Percentiles rank a stretch among this genome's conserved stretches.
phyloP scores from a whole-genome alignment of 2,888 invertebrate genomes.

The Orgyia antiqua region DNA sequence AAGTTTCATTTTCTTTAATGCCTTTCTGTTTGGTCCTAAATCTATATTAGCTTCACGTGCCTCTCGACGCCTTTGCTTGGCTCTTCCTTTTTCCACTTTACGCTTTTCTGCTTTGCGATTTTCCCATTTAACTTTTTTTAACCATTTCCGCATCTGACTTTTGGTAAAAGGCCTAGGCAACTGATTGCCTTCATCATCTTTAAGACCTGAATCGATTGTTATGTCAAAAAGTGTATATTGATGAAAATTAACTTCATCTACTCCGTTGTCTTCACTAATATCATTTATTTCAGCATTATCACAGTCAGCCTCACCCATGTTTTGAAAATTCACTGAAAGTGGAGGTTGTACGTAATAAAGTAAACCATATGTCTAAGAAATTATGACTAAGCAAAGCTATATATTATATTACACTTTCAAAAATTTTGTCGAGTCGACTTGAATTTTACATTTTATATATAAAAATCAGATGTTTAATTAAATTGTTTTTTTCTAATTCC shows the following conservation, averaged over 20 bases:
- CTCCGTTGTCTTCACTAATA: slow-evolving; percentile 9
- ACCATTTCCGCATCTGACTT: slow-evolving; percentile 82
- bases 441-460: too few relatives aligned
- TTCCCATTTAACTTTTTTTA: slow-evolving; percentile 85
- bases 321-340: too few relatives aligned
- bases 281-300: neutral
- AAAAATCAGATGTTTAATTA: too few relatives aligned
- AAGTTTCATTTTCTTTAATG: slow-evolving; percentile 85
- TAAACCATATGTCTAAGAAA: too few relatives aligned
- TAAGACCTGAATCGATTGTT: slow-evolving; percentile 62
- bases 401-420: too few relatives aligned
- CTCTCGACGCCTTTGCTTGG: slow-evolving; percentile 82
- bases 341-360: too few relatives aligned
- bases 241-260: slow-evolving; percentile 30
- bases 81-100: slow-evolving; percentile 83
- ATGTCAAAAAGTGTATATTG: slow-evolving; percentile 62
- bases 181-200: slow-evolving; percentile 63
- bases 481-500: too few relatives aligned
- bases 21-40: slow-evolving; percentile 88
- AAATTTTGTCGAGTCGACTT: too few relatives aligned
- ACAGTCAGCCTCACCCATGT: too few relatives aligned
- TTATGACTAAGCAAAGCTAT: too few relatives aligned
- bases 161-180: slow-evolving; percentile 75
- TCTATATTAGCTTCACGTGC: slow-evolving; percentile 85
- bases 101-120: slow-evolving; percentile 83